phyloP scores from a whole-genome alignment of 2,888 invertebrate species.

The Drosophila histrio region DNA sequence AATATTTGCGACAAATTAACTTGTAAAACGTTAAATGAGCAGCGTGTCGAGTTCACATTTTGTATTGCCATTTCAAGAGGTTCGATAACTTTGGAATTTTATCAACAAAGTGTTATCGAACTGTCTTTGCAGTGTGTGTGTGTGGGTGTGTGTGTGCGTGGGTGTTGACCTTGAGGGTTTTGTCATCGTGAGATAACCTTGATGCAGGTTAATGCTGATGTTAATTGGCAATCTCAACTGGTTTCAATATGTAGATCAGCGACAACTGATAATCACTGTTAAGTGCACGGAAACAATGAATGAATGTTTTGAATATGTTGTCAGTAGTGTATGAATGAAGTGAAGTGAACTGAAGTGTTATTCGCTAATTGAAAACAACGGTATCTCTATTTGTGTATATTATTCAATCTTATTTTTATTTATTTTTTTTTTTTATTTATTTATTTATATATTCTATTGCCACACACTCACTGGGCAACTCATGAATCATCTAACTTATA shows the following conservation, averaged over 20 bases:
- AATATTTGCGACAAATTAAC: constrained; percentile 66
- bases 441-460: constrained; percentile 2
- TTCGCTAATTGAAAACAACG: constrained; percentile 10
- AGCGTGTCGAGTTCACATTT: constrained; percentile 10
- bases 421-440: not conserved
- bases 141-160: constrained; percentile 5
- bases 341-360: constrained; percentile 3
- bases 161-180: constrained; percentile 42
- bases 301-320: constrained; percentile 24
- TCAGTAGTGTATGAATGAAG: not conserved
- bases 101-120: constrained; percentile 52
- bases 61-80: constrained; percentile 28
- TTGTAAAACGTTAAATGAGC: constrained; percentile 55
- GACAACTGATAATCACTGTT: constrained; percentile 8
- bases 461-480: not conserved
- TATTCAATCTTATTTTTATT: not conserved
- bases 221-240: constrained; percentile 34
- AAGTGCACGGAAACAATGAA: constrained; percentile 18
- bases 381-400: not conserved
- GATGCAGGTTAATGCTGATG: constrained; percentile 31
- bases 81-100: constrained; percentile 67
- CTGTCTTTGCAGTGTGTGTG: not conserved
- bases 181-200: constrained; percentile 42
- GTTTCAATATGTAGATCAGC: constrained; percentile 11
- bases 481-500: constrained; percentile 36